Conservation (phyloP, 2,113 vertebrate genomes). For the Indri indri region DNA sequence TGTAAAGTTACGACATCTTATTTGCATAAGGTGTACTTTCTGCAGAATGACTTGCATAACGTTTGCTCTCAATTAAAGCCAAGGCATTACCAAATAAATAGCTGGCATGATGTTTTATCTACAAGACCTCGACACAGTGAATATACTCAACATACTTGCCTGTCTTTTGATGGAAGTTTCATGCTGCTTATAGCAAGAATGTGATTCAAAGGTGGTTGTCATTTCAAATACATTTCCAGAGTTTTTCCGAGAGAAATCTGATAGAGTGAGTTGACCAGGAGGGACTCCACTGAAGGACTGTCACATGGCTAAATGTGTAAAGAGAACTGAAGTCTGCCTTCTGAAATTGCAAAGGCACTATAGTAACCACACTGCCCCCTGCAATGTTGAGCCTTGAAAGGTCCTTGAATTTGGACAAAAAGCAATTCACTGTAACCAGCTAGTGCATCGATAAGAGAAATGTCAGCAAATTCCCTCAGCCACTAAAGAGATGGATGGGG, state of each 20-base stretch:
- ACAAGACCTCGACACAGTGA: neutral
- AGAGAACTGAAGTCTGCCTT: neutral
- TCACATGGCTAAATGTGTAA: neutral
- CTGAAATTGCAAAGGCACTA: neutral
- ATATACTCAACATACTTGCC: neutral
- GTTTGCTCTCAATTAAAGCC: neutral
- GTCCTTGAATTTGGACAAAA: conserved; percentile 4
- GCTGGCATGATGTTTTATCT: neutral
- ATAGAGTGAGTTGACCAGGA: neutral
- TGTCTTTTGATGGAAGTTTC: neutral
- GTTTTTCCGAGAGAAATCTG: neutral
- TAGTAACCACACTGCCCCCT: neutral
- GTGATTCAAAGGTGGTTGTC: neutral
- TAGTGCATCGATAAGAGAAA: neutral
- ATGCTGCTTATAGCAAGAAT: neutral
- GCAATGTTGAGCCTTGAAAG: neutral
- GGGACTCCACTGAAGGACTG: neutral
- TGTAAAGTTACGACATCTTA: neutral
- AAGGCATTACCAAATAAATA: neutral
- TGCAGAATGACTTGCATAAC: neutral
- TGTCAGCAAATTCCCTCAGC: conserved; percentile 2
- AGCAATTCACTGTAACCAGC: neutral
- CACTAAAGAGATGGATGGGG: neutral
- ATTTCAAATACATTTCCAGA: neutral
- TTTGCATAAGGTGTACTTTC: neutral